Evolutionary conservation across 2,888 invertebrate species (phyloP).

Genomic region (Bombyx huttoni): DNA sequence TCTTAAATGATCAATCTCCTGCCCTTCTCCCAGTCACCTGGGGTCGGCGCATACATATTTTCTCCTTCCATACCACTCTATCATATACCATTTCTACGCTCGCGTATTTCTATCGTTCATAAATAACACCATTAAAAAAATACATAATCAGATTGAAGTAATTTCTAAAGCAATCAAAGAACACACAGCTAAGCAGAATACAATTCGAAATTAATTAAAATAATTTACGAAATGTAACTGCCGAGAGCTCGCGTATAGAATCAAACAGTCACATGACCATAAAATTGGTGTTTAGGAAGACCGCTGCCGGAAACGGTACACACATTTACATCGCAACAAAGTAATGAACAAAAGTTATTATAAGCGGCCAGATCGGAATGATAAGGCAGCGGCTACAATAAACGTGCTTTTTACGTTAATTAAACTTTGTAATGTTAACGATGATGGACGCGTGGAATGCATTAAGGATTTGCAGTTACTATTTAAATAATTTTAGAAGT

Average conservation of each 20-base stretch:
- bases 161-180: neutral
- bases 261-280: conserved; percentile 49
- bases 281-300: conserved; percentile 52
- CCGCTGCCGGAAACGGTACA: conserved; percentile 48
- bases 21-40: too few relatives aligned
- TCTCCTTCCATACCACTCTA: too few relatives aligned
- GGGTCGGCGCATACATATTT: too few relatives aligned
- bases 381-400: conserved; percentile 61
- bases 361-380: conserved; percentile 54
- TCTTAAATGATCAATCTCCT: too few relatives aligned
- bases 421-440: conserved; percentile 68
- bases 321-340: conserved; percentile 47
- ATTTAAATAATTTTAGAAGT: neutral
- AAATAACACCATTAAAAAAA: neutral
- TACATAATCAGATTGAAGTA: neutral
- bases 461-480: conserved; percentile 21
- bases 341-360: conserved; percentile 69
- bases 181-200: conserved; percentile 6
- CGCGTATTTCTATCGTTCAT: too few relatives aligned
- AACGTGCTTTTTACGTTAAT: conserved; percentile 71
- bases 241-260: conserved; percentile 26
- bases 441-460: conserved; percentile 57
- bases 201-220: conserved; percentile 42
- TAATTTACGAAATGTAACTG: conserved; percentile 30
- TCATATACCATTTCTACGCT: too few relatives aligned